Evolutionary conservation across 2,113 vertebrate species (phyloP).

Genomic region (Calyptomena viridis): DNA sequence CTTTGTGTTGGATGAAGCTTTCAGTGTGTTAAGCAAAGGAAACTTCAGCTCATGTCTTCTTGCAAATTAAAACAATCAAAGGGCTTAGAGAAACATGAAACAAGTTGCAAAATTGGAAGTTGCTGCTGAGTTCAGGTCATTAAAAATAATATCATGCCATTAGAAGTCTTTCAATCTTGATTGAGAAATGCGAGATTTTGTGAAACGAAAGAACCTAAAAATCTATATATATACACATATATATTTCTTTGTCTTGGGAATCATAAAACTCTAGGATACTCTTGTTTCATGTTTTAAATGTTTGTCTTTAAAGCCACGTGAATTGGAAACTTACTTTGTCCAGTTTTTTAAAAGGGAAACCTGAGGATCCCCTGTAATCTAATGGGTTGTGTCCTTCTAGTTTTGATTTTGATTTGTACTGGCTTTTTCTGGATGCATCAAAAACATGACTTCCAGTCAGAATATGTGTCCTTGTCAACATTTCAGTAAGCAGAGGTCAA

Average conservation of each 20-base stretch:
- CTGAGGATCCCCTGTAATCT: not conserved
- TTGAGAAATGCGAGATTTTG: not conserved
- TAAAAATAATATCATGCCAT: not conserved
- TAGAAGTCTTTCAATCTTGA: not conserved
- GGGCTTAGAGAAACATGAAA: not conserved
- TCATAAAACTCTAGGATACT: not conserved
- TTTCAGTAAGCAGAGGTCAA: constrained; percentile 15
- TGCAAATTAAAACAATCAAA: not conserved
- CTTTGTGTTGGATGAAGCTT: not conserved
- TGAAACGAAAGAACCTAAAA: not conserved
- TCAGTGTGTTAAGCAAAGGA: not conserved
- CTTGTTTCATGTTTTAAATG: not conserved
- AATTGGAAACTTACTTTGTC: not conserved
- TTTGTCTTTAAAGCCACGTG: not conserved
- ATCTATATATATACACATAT: not conserved
- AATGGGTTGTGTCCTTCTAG: not conserved
- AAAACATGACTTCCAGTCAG: not conserved
- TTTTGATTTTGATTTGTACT: not conserved
- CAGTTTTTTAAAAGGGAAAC: not conserved
- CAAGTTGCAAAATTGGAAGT: not conserved
- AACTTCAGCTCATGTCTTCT: not conserved
- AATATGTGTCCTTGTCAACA: not conserved
- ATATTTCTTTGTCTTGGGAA: not conserved
- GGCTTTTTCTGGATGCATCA: not conserved
- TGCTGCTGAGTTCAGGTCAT: not conserved